Base-by-base conservation (phyloP, 2,113 vertebrate genomes). In the Planiliza haematocheilus region DNA sequence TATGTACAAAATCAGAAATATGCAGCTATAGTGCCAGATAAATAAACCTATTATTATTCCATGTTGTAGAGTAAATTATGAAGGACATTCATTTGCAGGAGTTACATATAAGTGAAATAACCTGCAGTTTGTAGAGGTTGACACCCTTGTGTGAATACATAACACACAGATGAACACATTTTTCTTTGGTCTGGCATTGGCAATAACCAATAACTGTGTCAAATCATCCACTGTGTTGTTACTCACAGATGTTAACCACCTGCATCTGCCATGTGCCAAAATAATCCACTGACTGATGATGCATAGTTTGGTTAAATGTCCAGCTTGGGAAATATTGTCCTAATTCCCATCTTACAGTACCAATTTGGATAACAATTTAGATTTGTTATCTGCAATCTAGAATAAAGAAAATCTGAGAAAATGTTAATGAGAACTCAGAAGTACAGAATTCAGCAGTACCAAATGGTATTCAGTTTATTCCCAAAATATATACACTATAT, bases 101-200 rank as follows among this genome's bases (percentile, higher is more conserved):
- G 52, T 57, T 45, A 55, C 52, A 77, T 68, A 63, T 18, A 53
- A 55, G 21, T n/a, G n/a, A n/a, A n/a, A n/a, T n/a, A n/a, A n/a
- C 37, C 20, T 36, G 16, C 56, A 52, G 11, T 50, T 39, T 39
- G 4, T 12, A 36, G 45, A 60, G 37, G 21, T 62, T 48, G 46
- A 75, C 70, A 57, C 18, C 5, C n/a, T 45, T n/a, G 38, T 65
- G 51, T 63, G 52, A 79, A 45, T 39, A 30, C 24, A 51, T 53
- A 79, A 70, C 56, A 42, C 46, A 53, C 24, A 77, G 57, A 80
- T 68, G 70, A 73, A 79, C 49, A 68, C 53, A n/a, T 74, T 71
- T 71, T 70, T 78, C 61, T 70, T 83, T 81, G 66, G 42, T 68
- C 42, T 60, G 41, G 39, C 45, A 14, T 37, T 43, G 30, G 38